Percentiles rank a stretch among this genome's conserved stretches.
phyloP scores from a whole-genome alignment of 2,113 vertebrate genomes.

The Rhabdornis inornatus region DNA sequence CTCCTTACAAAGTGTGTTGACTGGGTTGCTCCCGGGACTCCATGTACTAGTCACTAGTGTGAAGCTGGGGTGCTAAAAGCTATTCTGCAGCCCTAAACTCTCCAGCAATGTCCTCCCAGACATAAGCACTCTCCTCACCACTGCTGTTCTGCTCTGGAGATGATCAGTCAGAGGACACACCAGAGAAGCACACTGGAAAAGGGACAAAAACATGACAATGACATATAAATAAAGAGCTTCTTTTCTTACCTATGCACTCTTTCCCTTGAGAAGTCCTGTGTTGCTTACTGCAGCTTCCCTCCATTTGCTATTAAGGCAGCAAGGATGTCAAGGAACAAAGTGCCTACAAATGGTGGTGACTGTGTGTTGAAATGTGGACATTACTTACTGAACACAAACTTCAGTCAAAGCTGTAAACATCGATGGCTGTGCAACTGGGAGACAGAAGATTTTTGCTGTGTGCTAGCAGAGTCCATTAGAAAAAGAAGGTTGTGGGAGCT shows the following conservation, averaged over 20 bases:
- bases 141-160: neutral
- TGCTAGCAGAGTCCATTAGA: conserved; percentile 13
- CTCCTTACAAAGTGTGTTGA: neutral
- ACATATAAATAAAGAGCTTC: neutral
- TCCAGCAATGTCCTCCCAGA: neutral
- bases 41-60: neutral
- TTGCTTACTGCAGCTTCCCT: neutral
- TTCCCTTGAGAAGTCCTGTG: neutral
- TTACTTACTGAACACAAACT: neutral
- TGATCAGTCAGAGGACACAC: neutral
- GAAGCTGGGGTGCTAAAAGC: neutral
- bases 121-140: neutral
- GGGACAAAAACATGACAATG: neutral
- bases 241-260: neutral
- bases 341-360: neutral
- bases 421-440: neutral
- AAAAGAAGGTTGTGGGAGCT: conserved; percentile 12
- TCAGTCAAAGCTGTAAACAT: conserved; percentile 7
- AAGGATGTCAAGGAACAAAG: neutral
- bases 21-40: neutral
- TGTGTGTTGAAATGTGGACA: neutral
- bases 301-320: neutral
- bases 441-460: neutral
- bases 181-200: neutral
- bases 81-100: neutral